phyloP scores from a whole-genome alignment of 2,797 vertebrate species.

The Helicolenus hilgendorfi region DNA sequence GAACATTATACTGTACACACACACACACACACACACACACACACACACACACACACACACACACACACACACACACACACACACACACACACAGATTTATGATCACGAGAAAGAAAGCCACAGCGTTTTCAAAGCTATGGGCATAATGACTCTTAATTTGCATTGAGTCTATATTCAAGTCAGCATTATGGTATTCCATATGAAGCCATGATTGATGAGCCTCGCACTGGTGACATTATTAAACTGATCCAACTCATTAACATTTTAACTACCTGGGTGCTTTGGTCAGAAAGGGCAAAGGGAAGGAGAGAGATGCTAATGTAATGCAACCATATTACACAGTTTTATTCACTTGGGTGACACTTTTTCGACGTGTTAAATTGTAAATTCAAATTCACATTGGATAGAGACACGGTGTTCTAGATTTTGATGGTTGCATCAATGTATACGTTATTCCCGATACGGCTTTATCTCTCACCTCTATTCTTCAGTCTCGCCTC shows the following conservation, averaged over 20 bases:
- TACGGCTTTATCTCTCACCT: slow-evolving; percentile 43
- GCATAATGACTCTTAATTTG: slow-evolving; percentile 56
- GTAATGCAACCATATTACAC: slow-evolving; percentile 38
- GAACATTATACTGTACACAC: neutral
- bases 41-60: neutral
- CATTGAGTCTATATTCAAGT: slow-evolving; percentile 64
- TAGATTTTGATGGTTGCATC: slow-evolving; percentile 48
- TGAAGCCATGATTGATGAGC: slow-evolving; percentile 81
- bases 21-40: neutral
- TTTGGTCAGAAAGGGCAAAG: slow-evolving; percentile 62
- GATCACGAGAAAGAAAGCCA: slow-evolving; percentile 13
- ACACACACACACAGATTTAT: slow-evolving; percentile 1
- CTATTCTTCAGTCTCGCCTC: slow-evolving; percentile 38
- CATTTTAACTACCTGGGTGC: slow-evolving; percentile 80
- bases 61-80: neutral
- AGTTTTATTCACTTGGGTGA: slow-evolving; percentile 39
- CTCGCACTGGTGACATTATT: slow-evolving; percentile 83
- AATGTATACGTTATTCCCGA: slow-evolving; percentile 29
- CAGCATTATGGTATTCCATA: slow-evolving; percentile 69
- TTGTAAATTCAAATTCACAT: slow-evolving; percentile 29
- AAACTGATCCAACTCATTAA: slow-evolving; percentile 86
- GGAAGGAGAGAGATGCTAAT: slow-evolving; percentile 37
- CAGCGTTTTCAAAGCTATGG: slow-evolving; percentile 17
- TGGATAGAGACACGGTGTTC: slow-evolving; percentile 16
- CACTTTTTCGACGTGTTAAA: slow-evolving; percentile 17